Percentiles rank a stretch among this genome's conserved stretches.
Evolutionary conservation across 2,888 invertebrate species (phyloP).

Genomic region (Pedicia rivosa): DNA sequence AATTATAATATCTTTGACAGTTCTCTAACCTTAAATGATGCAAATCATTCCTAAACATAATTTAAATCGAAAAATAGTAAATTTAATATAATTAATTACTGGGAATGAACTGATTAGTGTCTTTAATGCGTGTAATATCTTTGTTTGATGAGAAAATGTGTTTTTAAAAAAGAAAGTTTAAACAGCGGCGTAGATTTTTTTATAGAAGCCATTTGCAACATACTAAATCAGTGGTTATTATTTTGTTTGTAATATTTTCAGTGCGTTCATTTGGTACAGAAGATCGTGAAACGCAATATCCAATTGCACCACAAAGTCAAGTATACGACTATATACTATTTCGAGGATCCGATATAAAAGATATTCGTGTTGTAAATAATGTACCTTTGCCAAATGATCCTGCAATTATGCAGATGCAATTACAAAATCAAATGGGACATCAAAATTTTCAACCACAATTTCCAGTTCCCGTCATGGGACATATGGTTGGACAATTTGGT

Average conservation of each 20-base stretch:
- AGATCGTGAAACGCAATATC: slow-evolving; percentile 87
- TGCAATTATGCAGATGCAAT: slow-evolving; percentile 87
- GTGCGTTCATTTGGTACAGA: slow-evolving; percentile 99
- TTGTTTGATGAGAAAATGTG: no score
- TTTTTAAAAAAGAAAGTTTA: no score
- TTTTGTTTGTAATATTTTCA: slow-evolving; percentile 34
- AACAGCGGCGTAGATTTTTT: no score
- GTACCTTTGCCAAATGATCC: slow-evolving; percentile 88
- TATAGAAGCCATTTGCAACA: no score
- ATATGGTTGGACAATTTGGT: slow-evolving; percentile 34
- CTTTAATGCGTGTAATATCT: no score
- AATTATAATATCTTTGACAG: slow-evolving; percentile 4
- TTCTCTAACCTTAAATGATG: slow-evolving; percentile 5
- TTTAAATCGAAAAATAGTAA: no score
- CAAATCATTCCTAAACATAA: no score
- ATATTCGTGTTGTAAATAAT: slow-evolving; percentile 89
- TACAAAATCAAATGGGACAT: slow-evolving; percentile 47
- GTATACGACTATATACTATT: slow-evolving; percentile 98
- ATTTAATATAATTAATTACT: no score
- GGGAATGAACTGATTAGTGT: no score
- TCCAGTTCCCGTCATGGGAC: slow-evolving; percentile 54
- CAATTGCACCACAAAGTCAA: slow-evolving; percentile 92
- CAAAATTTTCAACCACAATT: slow-evolving; percentile 50
- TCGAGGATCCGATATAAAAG: slow-evolving; percentile 96
- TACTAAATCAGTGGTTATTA: no score